Evolutionary conservation across 2,888 invertebrate genomes (phyloP).

Genomic region (Muschampia plurimacula): DNA sequence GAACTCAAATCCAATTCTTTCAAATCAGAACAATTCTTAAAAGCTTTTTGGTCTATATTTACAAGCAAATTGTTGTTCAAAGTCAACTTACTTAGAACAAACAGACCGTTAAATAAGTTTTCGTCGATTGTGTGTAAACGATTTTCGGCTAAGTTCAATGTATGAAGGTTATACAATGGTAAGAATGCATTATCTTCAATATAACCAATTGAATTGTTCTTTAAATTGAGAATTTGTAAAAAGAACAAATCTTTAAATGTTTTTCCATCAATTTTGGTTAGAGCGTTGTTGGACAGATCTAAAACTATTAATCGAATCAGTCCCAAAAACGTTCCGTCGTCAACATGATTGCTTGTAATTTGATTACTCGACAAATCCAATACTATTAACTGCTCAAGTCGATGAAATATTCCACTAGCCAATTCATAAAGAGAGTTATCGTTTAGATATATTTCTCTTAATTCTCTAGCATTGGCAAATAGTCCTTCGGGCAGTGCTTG

Average conservation of each 20-base stretch:
- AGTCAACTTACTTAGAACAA: slow-evolving; percentile 93
- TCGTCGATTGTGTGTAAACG: slow-evolving; percentile 92
- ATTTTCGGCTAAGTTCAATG: slow-evolving; percentile 95
- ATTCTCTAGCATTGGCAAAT: slow-evolving; percentile 92
- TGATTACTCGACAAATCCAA: slow-evolving; percentile 94
- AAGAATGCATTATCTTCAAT: slow-evolving; percentile 95
- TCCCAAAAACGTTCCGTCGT: slow-evolving; percentile 94
- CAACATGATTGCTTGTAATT: slow-evolving; percentile 93
- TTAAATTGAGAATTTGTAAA: slow-evolving; percentile 93
- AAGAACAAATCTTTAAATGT: slow-evolving; percentile 95
- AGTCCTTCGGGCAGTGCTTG: slow-evolving; percentile 92
- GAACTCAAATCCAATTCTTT: slow-evolving; percentile 96
- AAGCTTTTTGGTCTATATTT: slow-evolving; percentile 91
- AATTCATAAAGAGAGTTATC: slow-evolving; percentile 94
- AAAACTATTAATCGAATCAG: slow-evolving; percentile 93
- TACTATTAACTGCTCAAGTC: slow-evolving; percentile 93
- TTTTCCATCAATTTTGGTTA: slow-evolving; percentile 92
- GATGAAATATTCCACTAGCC: slow-evolving; percentile 93
- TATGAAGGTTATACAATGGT: slow-evolving; percentile 95
- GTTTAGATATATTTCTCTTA: slow-evolving; percentile 93
- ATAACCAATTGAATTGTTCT: slow-evolving; percentile 95
- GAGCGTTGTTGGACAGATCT: slow-evolving; percentile 94
- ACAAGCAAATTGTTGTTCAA: slow-evolving; percentile 94
- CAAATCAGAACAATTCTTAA: slow-evolving; percentile 94
- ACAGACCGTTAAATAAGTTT: slow-evolving; percentile 93